Conservation (phyloP, 2,797 vertebrate species). For the Heliangelus exortis region DNA sequence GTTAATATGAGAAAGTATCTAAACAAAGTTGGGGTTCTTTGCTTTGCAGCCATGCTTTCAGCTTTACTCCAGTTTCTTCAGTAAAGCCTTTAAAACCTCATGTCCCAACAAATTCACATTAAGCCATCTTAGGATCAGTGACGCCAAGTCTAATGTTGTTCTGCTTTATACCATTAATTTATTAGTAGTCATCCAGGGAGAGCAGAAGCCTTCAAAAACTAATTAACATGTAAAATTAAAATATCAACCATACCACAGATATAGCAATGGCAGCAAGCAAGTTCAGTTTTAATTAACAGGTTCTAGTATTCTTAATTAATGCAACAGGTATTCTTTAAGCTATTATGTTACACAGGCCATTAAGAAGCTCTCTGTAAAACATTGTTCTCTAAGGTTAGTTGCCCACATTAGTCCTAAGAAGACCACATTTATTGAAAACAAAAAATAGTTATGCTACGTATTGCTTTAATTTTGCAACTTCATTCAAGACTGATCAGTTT, state of each 20-base stretch:
- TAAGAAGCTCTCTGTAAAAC: slow-evolving; percentile 55
- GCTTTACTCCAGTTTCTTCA: slow-evolving; percentile 58
- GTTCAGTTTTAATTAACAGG: slow-evolving; percentile 28
- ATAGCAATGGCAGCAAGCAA: slow-evolving; percentile 55
- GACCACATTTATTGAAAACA: background rate
- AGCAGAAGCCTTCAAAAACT: slow-evolving; percentile 30
- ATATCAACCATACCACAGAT: background rate
- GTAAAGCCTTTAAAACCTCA: slow-evolving; percentile 42
- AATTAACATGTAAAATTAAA: slow-evolving; percentile 43
- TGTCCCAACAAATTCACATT: slow-evolving; percentile 24
- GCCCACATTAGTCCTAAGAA: slow-evolving; percentile 59
- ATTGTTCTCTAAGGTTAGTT: slow-evolving; percentile 66
- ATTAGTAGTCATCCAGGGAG: slow-evolving; percentile 17
- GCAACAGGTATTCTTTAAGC: slow-evolving; percentile 30
- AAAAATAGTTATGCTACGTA: background rate
- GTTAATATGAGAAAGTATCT: slow-evolving; percentile 70
- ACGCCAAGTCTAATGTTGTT: slow-evolving; percentile 18
- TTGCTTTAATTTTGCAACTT: background rate
- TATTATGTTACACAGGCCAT: background rate
- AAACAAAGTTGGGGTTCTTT: slow-evolving; percentile 56
- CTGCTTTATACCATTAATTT: slow-evolving; percentile 25
- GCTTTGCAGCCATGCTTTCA: slow-evolving; percentile 73
- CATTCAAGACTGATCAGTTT: slow-evolving; percentile 6
- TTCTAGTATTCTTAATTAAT: slow-evolving; percentile 35
- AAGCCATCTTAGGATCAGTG: slow-evolving; percentile 50